Evolutionary conservation across 2,888 invertebrate genomes (phyloP), one percentile per base, ranked within the genome.

Genomic region (Lordiphosa andalusiaca): DNA sequence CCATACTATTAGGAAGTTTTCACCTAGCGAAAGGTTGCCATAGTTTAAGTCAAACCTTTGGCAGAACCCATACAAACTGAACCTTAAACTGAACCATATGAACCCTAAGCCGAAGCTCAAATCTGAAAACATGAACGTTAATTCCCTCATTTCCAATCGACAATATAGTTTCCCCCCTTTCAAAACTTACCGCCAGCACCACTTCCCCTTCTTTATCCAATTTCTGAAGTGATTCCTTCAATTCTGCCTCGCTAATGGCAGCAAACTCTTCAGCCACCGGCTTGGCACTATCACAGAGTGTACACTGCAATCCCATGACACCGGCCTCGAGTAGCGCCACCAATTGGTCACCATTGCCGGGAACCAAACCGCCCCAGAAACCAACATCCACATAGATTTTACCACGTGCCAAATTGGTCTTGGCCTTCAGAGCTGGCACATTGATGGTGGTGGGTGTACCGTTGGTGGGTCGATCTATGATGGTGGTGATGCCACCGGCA

Each of bases 361-460:
- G 93, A 46, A 94, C 91, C 1, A 94, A 91, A n/a, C 94, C 94
- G n/a, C 94, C 94, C 94, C 94, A 95, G 87, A 94, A 94, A 3
- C 92, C 94, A 41, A 94, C 92, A 84, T 95, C 94, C 0, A 94
- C 92, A 69, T 90, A 93, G 21, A 92, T 90, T 70, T 92, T 91
- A 2, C 91, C 92, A 37, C 90, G 87, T 0, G 94, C 93, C 2
- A 91, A 91, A 9, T 88, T 74, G 2, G 92, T 90, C 88, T 94
- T 95, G 1, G 88, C 89, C 77, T 91, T 90, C 6, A 94, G 90
- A 75, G 92, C 92, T 25, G 91, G 89, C 19, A 93, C 77, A 0
- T 91, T 93, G 0, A 93, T 93, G 0, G 94, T 94, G 2, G 94
- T 92, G 38, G 94, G 94, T 68, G 93, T 93, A 0, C 93, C 93